phyloP scores from a whole-genome alignment of 1,140 invertebrate genomes.

The Drosophila suzukii region DNA sequence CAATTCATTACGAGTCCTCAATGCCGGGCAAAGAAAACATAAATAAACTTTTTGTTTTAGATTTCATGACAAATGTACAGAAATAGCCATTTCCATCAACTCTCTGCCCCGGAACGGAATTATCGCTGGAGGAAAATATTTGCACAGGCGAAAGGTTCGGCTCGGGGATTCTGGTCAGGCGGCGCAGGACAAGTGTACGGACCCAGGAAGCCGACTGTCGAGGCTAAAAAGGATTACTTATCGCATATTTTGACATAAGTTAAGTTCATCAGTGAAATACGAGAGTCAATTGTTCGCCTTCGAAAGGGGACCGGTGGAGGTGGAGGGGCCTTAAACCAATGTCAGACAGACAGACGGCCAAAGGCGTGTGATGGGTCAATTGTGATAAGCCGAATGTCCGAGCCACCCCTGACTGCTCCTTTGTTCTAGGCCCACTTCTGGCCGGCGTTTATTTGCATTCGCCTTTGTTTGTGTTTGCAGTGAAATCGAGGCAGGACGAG shows the following conservation, averaged over 20 bases:
- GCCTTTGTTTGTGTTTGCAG: constrained; percentile 77
- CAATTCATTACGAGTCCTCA: constrained; percentile 65
- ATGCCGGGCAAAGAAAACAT: constrained; percentile 53
- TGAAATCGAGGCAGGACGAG: constrained; percentile 70
- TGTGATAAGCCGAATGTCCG: constrained; percentile 64
- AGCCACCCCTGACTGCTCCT: constrained; percentile 58
- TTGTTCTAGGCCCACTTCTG: constrained; percentile 72
- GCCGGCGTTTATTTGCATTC: constrained; percentile 77
- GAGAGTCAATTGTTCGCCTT: constrained; percentile 73
- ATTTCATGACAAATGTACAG: constrained; percentile 78
- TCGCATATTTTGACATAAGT: constrained; percentile 84
- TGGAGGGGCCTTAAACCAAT: constrained; percentile 50
- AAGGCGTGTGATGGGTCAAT: constrained; percentile 60
- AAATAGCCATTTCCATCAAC: constrained; percentile 56
- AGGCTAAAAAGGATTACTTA: constrained; percentile 81
- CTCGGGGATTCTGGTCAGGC: constrained; percentile 29
- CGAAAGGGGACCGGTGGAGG: constrained; percentile 5
- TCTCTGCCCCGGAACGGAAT: constrained; percentile 32
- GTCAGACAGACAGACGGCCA: constrained; percentile 28
- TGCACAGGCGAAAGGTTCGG: constrained; percentile 57
- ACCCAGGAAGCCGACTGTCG: constrained; percentile 57
- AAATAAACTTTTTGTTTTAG: constrained; percentile 76
- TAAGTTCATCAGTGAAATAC: constrained; percentile 83
- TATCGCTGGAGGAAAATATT: constrained; percentile 77
- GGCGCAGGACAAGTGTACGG: constrained; percentile 9